Evolutionary conservation across 2,797 vertebrate genomes (phyloP).

Genomic region (Ptychadena robeensis): DNA sequence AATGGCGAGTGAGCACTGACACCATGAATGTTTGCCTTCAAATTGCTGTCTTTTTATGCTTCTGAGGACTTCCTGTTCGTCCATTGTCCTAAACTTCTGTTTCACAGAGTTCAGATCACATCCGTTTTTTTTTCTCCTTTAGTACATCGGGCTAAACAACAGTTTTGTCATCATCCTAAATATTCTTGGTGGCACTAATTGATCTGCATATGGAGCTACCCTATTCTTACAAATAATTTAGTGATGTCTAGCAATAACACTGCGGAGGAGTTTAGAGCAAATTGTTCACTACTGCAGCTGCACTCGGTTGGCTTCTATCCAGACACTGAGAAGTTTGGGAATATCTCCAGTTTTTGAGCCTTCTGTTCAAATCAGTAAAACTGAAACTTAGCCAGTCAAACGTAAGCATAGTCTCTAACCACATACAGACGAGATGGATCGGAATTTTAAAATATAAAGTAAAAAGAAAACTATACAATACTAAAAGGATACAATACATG

Average conservation of each 20-base stretch:
- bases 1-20: not conserved
- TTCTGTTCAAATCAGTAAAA: slow-evolving; percentile 44
- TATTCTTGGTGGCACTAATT: slow-evolving; percentile 54
- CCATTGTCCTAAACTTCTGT: slow-evolving; percentile 22
- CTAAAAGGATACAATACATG: not conserved
- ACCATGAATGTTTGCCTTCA: not conserved
- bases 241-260: slow-evolving; percentile 48
- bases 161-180: slow-evolving; percentile 38
- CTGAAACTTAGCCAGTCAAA: not conserved
- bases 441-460: not conserved
- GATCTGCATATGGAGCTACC: slow-evolving; percentile 40
- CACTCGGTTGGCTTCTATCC: slow-evolving; percentile 44
- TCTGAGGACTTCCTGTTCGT: not conserved
- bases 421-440: not conserved
- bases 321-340: slow-evolving; percentile 47
- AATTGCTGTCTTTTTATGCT: not conserved
- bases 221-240: slow-evolving; percentile 58
- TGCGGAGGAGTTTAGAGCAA: slow-evolving; percentile 52
- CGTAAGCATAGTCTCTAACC: not conserved
- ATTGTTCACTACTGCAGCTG: slow-evolving; percentile 56
- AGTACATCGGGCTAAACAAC: slow-evolving; percentile 29
- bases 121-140: slow-evolving; percentile 21
- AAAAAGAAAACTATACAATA: not conserved
- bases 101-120: not conserved
- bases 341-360: slow-evolving; percentile 45